These are phyloP conservation scores for Nephrotoma guestfalica DNA, from an alignment of 2,888 invertebrate species.

Conservation along the genomic window DNA sequence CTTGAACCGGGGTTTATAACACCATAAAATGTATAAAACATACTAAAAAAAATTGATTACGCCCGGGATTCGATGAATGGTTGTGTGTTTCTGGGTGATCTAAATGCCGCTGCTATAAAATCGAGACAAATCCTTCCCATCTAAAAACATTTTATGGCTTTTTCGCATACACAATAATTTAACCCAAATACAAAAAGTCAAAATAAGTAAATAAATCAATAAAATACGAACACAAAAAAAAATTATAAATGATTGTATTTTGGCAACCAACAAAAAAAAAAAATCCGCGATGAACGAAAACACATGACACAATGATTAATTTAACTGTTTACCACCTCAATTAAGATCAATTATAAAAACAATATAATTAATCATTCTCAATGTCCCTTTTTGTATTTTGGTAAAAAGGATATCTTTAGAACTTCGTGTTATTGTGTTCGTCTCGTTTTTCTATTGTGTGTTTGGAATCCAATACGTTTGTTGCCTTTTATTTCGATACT, in stretches of 20 bases:
- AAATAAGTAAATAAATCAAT: not conserved
- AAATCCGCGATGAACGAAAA: not conserved
- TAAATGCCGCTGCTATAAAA: not conserved
- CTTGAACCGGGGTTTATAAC: not conserved
- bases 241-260: not conserved
- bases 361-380: conserved; percentile 5
- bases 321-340: conserved; percentile 4
- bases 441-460: not conserved
- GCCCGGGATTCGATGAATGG: not conserved
- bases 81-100: not conserved
- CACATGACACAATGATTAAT: conserved; percentile 4
- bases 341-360: conserved; percentile 6
- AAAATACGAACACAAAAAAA: not conserved
- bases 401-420: not conserved
- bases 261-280: not conserved
- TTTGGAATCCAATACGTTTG: not conserved
- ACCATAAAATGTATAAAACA: not conserved
- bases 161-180: not conserved
- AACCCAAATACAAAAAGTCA: not conserved
- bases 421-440: not conserved
- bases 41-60: not conserved
- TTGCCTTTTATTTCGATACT: not conserved
- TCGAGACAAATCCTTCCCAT: not conserved
- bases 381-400: not conserved
- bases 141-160: not conserved